Conservation (phyloP, 2,888 invertebrate species). For the Microplitis deprimator region DNA sequence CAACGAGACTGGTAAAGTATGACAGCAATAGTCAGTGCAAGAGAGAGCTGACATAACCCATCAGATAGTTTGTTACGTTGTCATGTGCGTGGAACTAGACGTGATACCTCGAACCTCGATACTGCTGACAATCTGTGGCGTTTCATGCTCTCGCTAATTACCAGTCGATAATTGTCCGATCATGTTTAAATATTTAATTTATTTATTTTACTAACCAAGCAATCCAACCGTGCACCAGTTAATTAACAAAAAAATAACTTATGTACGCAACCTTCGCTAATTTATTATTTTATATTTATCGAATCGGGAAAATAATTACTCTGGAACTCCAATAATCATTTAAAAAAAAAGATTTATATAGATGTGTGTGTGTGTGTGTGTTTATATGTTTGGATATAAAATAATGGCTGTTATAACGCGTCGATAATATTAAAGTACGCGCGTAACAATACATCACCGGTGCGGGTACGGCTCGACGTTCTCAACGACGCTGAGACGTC, state of each 20-base stretch:
- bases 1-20: neutral
- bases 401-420: neutral
- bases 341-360: no score
- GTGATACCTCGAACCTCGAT: constrained; percentile 39
- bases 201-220: neutral
- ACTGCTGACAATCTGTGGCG: constrained; percentile 39
- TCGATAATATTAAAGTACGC: constrained; percentile 40
- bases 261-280: neutral
- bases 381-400: neutral
- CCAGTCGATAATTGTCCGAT: constrained; percentile 40
- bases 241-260: no score
- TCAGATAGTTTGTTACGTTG: constrained; percentile 43
- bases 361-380: no score
- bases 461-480: constrained; percentile 41
- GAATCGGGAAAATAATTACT: no score
- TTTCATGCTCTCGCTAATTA: constrained; percentile 42
- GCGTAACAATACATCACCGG: constrained; percentile 42
- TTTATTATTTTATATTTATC: neutral
- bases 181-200: constrained; percentile 14
- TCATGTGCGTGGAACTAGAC: constrained; percentile 40
- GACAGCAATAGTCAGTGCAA: constrained; percentile 2
- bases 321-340: no score
- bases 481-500: constrained; percentile 40
- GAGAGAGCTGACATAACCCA: neutral
- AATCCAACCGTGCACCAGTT: no score